These are phyloP conservation scores for Pavo muticus DNA, from an alignment of 2,113 vertebrate species.

Conservation along the genomic window DNA sequence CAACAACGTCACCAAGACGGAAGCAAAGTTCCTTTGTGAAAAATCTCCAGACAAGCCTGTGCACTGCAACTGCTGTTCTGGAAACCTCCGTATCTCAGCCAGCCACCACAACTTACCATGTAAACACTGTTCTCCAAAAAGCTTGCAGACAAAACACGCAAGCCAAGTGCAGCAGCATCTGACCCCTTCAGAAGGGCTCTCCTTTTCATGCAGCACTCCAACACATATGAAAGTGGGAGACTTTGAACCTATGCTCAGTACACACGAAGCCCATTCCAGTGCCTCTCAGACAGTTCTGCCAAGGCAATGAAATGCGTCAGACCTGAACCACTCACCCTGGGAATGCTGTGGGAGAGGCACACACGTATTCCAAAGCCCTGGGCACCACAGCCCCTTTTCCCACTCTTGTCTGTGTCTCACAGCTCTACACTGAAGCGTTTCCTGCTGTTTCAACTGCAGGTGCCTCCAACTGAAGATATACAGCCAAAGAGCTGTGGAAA, in stretches of 20 bases:
- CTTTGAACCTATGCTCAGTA: neutral
- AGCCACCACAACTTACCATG: neutral
- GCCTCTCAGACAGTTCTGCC: neutral
- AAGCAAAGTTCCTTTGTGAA: neutral
- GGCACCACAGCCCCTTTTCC: neutral
- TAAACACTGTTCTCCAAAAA: neutral
- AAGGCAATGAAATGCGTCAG: neutral
- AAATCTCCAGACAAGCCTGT: neutral
- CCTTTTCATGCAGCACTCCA: neutral
- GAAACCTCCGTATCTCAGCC: neutral
- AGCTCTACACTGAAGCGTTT: neutral
- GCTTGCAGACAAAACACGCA: neutral
- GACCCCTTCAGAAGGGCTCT: neutral
- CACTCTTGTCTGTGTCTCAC: neutral
- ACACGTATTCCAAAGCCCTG: neutral
- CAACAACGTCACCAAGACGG: neutral
- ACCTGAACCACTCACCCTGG: neutral
- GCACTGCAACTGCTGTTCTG: neutral
- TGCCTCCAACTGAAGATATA: neutral
- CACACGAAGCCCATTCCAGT: neutral
- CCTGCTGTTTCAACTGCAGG: neutral
- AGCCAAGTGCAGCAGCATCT: neutral
- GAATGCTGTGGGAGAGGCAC: neutral
- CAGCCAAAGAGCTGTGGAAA: neutral
- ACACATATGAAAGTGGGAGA: neutral